Evolutionary conservation across 2,797 vertebrate species (phyloP).

Genomic region (Stomatorhinus walkeri): DNA sequence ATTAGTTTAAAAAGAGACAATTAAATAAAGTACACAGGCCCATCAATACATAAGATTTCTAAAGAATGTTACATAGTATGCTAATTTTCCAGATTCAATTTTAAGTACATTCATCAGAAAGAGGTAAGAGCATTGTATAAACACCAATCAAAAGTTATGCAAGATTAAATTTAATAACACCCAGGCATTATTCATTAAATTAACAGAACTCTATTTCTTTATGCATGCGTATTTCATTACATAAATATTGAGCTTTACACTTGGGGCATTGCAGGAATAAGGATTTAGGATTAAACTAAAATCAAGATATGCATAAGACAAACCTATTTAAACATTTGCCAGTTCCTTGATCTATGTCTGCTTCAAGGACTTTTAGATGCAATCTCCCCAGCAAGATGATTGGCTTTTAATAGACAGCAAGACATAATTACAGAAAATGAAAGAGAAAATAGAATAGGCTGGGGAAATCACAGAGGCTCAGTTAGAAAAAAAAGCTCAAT

Average conservation of each 20-base stretch:
- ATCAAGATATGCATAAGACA: slow-evolving; percentile 31
- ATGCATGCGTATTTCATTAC: slow-evolving; percentile 21
- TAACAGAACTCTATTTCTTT: slow-evolving; percentile 24
- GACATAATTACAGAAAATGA: slow-evolving; percentile 32
- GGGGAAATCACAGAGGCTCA: slow-evolving; percentile 35
- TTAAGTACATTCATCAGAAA: not conserved
- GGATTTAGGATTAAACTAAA: slow-evolving; percentile 36
- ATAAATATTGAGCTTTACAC: slow-evolving; percentile 23
- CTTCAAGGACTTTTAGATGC: slow-evolving; percentile 39
- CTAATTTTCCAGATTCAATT: not conserved
- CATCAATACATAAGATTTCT: not conserved
- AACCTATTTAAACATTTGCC: slow-evolving; percentile 41
- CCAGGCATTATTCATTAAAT: slow-evolving; percentile 36
- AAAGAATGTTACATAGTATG: not conserved
- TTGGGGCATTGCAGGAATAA: slow-evolving; percentile 21
- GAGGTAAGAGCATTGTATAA: not conserved
- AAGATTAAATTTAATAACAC: slow-evolving; percentile 16
- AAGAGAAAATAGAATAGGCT: slow-evolving; percentile 36
- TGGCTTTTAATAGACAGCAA: slow-evolving; percentile 36
- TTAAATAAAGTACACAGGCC: not conserved
- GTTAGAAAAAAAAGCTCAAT: slow-evolving; percentile 33
- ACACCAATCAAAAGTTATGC: not conserved
- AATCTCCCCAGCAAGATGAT: slow-evolving; percentile 37
- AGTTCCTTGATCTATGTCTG: slow-evolving; percentile 39
- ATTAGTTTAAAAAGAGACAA: not conserved